Conservation (phyloP, 1,140 invertebrate species). For the Drosophila pectinifera region DNA sequence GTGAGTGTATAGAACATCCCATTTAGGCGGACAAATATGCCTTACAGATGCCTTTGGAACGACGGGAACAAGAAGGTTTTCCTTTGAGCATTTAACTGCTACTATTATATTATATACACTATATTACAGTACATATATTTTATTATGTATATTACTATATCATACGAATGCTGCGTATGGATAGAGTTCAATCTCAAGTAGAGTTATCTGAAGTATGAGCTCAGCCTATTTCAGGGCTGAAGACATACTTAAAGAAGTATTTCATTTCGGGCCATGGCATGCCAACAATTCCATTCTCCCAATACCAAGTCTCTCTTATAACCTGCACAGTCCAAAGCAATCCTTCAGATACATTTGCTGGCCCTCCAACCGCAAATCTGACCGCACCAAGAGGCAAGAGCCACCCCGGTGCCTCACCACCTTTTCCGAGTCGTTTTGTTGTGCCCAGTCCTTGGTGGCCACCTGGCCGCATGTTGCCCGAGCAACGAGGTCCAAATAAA, state of each 20-base stretch:
- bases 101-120: too few species aligned
- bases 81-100: too few species aligned
- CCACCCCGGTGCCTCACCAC: slow-evolving; percentile 7
- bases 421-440: slow-evolving; percentile 29
- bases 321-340: slow-evolving; percentile 2
- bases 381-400: neutral
- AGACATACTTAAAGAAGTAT: neutral
- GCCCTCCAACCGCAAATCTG: slow-evolving; percentile 17
- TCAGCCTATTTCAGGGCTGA: neutral
- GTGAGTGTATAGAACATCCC: too few species aligned
- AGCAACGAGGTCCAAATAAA: slow-evolving; percentile 43
- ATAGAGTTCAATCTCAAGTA: too few species aligned
- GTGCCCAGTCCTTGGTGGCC: slow-evolving; percentile 29
- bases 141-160: too few species aligned
- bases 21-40: too few species aligned
- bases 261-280: neutral
- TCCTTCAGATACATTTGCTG: neutral
- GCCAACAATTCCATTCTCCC: neutral
- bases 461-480: slow-evolving; percentile 31
- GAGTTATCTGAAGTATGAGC: too few species aligned
- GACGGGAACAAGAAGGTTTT: too few species aligned
- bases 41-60: too few species aligned
- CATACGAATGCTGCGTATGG: too few species aligned
- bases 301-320: too few species aligned
- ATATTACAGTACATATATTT: too few species aligned